Evolutionary conservation across 2,888 invertebrate genomes (phyloP), one percentile per base, ranked within the genome.

Genomic region (Branchinecta sandiegonensis): DNA sequence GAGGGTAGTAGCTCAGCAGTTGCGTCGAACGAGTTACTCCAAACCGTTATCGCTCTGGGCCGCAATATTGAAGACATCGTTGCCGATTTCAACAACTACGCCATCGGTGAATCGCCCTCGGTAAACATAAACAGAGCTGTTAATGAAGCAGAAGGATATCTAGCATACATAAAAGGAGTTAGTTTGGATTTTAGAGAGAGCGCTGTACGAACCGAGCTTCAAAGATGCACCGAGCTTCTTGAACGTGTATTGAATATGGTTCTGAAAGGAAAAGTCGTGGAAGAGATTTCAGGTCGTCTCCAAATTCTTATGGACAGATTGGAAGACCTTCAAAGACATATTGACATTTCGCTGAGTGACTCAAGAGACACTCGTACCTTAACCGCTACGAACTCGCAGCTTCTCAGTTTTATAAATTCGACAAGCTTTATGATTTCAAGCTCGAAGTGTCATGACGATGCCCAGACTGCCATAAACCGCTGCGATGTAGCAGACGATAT

Each of bases 71-170:
- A 69, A 76, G 76, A 73, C 50, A 73, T 74, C 23, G 72, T 76
- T 8, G 70, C 70, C 13, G 71, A 72, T n/a, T 71, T 77, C 65
- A 71, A 72, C 50, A 73, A 73, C 68, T 76, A 76, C 72, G 75
- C 75, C 64, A 72, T 73, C 47, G 74, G 73, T 9, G 72, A 72
- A 65, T 72, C 72, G 7, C 72, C 72, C 10, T 74, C 74, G 23
- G 72, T 76, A 10, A 77, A 75, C 69, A 71, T 77, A 9, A 73
- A 74, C 14, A 73, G 72, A 47, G 77, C 77, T 11, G 71, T 78
- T 68, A 72, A 73, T 46, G 79, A 80, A 72, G 78, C 79, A 4
- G 75, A 76, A 69, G 74, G 74, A 70, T 76, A 78, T 46, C 72
- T 79, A 12, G 56, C 8, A 7, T 13, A 56, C 13, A 56, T 56